Evolutionary conservation across 2,113 vertebrate genomes (phyloP).

Genomic region (Trachemys scripta): DNA sequence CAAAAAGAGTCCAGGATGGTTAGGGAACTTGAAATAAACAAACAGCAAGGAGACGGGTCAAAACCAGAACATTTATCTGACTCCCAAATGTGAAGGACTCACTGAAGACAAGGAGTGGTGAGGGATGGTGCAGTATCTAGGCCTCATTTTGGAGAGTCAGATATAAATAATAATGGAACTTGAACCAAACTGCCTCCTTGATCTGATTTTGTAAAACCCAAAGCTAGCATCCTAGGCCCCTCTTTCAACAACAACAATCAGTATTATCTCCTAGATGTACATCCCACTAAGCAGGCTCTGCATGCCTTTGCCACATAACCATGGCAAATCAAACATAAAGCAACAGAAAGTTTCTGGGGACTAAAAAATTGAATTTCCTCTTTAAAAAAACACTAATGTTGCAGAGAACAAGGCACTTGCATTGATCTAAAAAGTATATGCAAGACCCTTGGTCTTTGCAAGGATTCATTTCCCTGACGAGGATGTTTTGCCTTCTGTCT

Average conservation of each 20-base stretch:
- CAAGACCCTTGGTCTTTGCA: neutral
- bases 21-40: fast-evolving
- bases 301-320: neutral
- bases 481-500: neutral
- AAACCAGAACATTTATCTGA: neutral
- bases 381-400: neutral
- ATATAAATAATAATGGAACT: neutral
- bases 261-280: neutral
- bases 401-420: neutral
- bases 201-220: neutral
- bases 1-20: neutral
- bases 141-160: neutral
- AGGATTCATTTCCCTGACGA: neutral
- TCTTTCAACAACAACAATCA: neutral
- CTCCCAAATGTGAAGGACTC: neutral
- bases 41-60: neutral
- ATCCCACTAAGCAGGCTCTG: neutral
- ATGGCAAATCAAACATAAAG: neutral
- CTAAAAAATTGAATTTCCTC: neutral
- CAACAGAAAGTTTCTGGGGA: neutral
- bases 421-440: neutral
- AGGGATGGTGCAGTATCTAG: neutral
- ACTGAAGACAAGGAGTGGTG: neutral
- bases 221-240: neutral
- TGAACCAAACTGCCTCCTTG: neutral